Conservation (phyloP, 1,140 invertebrate genomes). For the Meloidogyne chitwoodi region DNA sequence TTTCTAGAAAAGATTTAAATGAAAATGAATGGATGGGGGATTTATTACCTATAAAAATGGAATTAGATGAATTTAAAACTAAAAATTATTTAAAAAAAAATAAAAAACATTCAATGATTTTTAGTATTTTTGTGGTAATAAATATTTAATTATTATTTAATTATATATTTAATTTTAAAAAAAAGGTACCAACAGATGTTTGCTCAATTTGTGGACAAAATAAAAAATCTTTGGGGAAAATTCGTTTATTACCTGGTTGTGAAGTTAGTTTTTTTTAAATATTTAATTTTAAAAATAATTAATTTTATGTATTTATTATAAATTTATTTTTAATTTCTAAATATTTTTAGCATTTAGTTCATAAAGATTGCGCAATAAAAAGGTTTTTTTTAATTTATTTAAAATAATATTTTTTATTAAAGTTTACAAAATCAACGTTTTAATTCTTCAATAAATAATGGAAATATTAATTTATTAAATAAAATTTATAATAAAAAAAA, state of each 20-base stretch:
- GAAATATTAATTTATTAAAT: not conserved
- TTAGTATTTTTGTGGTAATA: not conserved
- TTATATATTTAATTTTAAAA: not conserved
- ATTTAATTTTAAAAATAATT: too few species aligned
- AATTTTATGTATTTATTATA: too few species aligned
- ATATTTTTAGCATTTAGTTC: not conserved
- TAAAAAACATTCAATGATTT: not conserved
- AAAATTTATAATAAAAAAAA: too few species aligned
- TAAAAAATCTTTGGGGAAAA: not conserved
- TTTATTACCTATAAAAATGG: not conserved
- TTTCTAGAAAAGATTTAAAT: not conserved
- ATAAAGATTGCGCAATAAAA: not conserved
- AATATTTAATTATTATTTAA: not conserved
- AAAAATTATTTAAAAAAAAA: not conserved
- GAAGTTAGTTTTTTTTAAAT: not conserved
- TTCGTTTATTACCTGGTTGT: not conserved
- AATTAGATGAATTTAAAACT: not conserved
- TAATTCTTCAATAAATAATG: not conserved
- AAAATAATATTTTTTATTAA: too few species aligned
- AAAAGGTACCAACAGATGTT: not conserved
- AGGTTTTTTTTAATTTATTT: too few species aligned
- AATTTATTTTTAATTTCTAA: not conserved
- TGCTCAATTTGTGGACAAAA: not conserved
- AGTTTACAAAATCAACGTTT: not conserved
- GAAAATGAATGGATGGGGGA: not conserved